Conservation (phyloP, 2,888 invertebrate genomes). For the Meloe dianella region DNA sequence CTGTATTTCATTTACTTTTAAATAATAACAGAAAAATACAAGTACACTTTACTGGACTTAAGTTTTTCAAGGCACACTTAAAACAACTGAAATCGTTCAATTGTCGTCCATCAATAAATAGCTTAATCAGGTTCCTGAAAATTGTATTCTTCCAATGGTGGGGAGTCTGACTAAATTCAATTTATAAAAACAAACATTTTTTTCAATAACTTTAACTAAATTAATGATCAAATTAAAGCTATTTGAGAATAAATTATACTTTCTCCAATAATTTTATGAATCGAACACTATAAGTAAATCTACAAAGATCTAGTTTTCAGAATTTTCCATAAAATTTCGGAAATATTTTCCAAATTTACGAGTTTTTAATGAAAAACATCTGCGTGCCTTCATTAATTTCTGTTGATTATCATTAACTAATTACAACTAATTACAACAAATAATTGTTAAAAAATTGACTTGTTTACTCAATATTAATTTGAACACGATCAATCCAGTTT, state of each 20-base stretch:
- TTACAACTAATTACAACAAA: neutral
- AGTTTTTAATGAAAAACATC: slow-evolving; percentile 8
- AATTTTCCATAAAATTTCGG: no score
- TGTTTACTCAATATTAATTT: neutral
- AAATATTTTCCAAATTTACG: no score
- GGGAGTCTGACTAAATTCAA: neutral
- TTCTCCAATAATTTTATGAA: no score
- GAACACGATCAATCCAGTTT: neutral
- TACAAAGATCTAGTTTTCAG: no score
- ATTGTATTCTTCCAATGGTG: neutral
- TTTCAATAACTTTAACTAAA: no score
- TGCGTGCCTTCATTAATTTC: neutral
- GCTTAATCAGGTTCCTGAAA: neutral
- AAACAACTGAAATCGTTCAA: neutral
- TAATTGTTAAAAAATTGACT: neutral
- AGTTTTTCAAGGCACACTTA: slow-evolving; percentile 2
- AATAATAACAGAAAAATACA: neutral
- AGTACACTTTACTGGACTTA: neutral
- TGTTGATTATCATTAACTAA: neutral
- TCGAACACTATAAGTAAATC: no score
- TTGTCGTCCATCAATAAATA: neutral
- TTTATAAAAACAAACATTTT: no score
- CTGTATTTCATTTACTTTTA: slow-evolving; percentile 51
- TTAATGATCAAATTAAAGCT: no score
- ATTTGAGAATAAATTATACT: no score